Evolutionary conservation across 2,888 invertebrate species (phyloP), one percentile per base, ranked within the genome.

Genomic region (Acanthosoma haemorrhoidale): DNA sequence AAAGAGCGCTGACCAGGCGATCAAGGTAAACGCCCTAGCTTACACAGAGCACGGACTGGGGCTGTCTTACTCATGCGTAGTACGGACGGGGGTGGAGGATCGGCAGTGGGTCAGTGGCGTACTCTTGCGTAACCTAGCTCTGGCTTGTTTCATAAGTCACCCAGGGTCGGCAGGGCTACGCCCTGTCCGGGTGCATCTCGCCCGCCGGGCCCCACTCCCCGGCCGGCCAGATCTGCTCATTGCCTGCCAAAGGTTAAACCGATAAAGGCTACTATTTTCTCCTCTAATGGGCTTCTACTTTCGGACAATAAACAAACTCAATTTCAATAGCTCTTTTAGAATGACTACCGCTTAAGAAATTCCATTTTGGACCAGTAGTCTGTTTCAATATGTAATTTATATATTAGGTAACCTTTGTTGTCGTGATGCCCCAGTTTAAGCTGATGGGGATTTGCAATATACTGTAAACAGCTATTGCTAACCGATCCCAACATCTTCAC

Each of bases 51-150:
- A n/a, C n/a, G n/a, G n/a, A n/a, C n/a, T n/a, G n/a, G n/a, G n/a
- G n/a, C n/a, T n/a, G n/a, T 25, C 25, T 51, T 51, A 51, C 51
- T 51, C 51, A 51, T 51, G 51, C 51, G 51, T 51, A n/a, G n/a
- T n/a, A n/a, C n/a, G n/a, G n/a, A n/a, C 51, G 51, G 8, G n/a
- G 51, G 51, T 51, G 51, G n/a, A n/a, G n/a, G 51, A 51, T 51
- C 51, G 51, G 18, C 25, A n/a, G n/a, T n/a, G 51, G 51, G 51
- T 51, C 51, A 51, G 21, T 51, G 51, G 51, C n/a, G 51, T 6
- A 21, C 8, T 1, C 25, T 51, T 51, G 51, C 51, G 51, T 25
- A n/a, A n/a, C n/a, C n/a, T n/a, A n/a, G n/a, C n/a, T n/a, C n/a
- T n/a, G n/a, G n/a, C n/a, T n/a, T n/a, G n/a, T n/a, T n/a, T n/a